Evolutionary conservation across 2,113 vertebrate species (phyloP).

Genomic region (Osmerus eperlanus): DNA sequence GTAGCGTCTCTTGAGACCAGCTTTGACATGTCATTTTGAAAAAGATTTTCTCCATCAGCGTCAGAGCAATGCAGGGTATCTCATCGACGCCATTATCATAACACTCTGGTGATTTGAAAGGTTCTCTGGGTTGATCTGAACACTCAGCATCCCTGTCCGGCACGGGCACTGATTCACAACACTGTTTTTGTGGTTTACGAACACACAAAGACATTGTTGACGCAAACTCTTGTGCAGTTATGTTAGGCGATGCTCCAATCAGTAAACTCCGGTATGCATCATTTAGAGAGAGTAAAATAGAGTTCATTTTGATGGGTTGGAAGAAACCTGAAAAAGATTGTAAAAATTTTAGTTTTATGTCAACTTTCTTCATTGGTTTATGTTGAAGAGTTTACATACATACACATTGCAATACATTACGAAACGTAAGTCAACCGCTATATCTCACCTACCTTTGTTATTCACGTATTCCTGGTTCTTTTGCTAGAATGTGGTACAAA

Average conservation of each 20-base stretch:
- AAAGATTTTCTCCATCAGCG: constrained; percentile 71
- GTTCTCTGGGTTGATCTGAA: not conserved
- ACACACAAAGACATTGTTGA: constrained; percentile 50
- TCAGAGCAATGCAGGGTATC: constrained; percentile 70
- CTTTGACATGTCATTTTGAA: constrained; percentile 40
- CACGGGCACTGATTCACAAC: not conserved
- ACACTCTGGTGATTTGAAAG: not conserved
- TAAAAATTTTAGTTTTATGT: no score
- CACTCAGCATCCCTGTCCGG: not conserved
- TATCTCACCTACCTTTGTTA: no score
- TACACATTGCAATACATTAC: no score
- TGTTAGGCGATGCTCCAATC: constrained; percentile 52
- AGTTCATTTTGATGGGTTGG: constrained; percentile 52
- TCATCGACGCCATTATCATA: constrained; percentile 42
- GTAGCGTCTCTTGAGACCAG: constrained; percentile 19
- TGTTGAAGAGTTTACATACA: no score
- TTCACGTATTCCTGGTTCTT: no score
- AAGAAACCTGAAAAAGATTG: no score
- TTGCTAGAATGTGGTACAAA: no score
- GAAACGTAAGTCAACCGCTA: no score
- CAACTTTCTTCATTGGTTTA: no score
- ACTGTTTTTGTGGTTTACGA: not conserved
- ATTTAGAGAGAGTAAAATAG: constrained; percentile 52
- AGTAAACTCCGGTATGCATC: constrained; percentile 67
- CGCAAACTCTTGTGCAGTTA: constrained; percentile 48